Conservation (phyloP, 2,888 invertebrate genomes). For the Eupithecia insigniata region DNA sequence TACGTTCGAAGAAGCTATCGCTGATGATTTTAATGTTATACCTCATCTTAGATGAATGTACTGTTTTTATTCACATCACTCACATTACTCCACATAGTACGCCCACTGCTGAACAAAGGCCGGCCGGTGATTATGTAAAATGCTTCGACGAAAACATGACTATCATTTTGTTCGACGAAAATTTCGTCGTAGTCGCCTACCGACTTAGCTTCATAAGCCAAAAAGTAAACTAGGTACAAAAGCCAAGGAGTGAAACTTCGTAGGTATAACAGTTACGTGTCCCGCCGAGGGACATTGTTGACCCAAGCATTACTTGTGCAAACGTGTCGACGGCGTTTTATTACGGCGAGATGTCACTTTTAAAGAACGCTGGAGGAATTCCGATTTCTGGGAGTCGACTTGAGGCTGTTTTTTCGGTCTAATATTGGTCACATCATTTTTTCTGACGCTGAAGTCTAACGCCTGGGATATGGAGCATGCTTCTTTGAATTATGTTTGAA, state of each 20-base stretch:
- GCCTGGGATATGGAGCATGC: too few species aligned
- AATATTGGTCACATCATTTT: not conserved
- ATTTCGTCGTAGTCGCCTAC: not conserved
- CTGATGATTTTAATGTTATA: too few species aligned
- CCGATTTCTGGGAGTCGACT: conserved; percentile 13
- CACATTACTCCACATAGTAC: not conserved
- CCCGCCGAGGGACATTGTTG: conserved; percentile 56
- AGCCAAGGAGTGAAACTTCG: conserved; percentile 18
- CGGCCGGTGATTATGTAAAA: too few species aligned
- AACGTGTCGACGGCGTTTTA: conserved; percentile 68
- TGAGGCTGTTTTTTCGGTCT: not conserved
- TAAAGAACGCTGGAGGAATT: conserved; percentile 25
- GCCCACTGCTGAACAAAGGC: not conserved
- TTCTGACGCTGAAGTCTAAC: not conserved
- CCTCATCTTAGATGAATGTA: too few species aligned
- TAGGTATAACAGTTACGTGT: not conserved
- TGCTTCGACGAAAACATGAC: not conserved
- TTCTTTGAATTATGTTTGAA: too few species aligned
- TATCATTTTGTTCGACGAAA: not conserved
- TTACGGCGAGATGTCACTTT: conserved; percentile 51
- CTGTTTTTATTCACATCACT: too few species aligned
- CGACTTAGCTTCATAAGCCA: not conserved
- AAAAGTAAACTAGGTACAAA: not conserved
- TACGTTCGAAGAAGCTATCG: too few species aligned
- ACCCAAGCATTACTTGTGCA: conserved; percentile 77